Percentiles rank a stretch among this genome's conserved stretches.
These are phyloP conservation scores for Enteromius unitaeniatus DNA, from an alignment of 2,797 vertebrate species.

Conservation along the genomic window DNA sequence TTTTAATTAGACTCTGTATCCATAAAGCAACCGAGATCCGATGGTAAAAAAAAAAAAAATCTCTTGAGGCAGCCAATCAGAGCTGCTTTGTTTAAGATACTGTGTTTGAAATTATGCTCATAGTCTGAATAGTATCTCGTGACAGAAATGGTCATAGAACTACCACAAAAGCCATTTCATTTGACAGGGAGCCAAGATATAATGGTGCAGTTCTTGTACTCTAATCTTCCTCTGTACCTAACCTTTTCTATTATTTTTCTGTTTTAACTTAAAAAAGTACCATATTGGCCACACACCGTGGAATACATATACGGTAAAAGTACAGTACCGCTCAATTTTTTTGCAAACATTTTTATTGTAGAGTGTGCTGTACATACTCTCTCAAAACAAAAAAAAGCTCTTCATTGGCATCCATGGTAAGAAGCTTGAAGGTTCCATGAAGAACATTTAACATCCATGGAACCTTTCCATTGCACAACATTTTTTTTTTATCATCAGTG, in stretches of 20 bases:
- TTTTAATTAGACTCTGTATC: slow-evolving; percentile 38
- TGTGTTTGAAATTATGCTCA: neutral
- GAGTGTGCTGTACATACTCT: neutral
- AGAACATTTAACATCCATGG: neutral
- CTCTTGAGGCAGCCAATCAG: slow-evolving; percentile 33
- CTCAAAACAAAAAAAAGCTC: neutral
- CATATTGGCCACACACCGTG: neutral
- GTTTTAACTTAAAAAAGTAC: neutral
- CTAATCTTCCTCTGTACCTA: slow-evolving; percentile 40
- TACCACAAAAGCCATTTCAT: slow-evolving; percentile 38
- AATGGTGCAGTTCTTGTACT: slow-evolving; percentile 37
- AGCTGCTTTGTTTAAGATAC: too few species aligned
- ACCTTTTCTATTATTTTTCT: neutral
- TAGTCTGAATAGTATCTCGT: slow-evolving; percentile 1
- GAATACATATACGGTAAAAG: neutral
- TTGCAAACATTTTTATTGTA: neutral
- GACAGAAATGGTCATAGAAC: slow-evolving; percentile 13
- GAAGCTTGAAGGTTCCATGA: neutral
- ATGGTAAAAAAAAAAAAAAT: slow-evolving; percentile 25
- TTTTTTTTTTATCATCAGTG: neutral
- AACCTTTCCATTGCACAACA: too few species aligned
- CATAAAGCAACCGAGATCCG: neutral
- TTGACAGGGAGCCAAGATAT: slow-evolving; percentile 30
- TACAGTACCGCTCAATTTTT: neutral
- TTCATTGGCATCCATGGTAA: too few species aligned